Evolutionary conservation across 1,140 invertebrate species (phyloP), one percentile per base, ranked within the genome.

Genomic region (Sipha flava): DNA sequence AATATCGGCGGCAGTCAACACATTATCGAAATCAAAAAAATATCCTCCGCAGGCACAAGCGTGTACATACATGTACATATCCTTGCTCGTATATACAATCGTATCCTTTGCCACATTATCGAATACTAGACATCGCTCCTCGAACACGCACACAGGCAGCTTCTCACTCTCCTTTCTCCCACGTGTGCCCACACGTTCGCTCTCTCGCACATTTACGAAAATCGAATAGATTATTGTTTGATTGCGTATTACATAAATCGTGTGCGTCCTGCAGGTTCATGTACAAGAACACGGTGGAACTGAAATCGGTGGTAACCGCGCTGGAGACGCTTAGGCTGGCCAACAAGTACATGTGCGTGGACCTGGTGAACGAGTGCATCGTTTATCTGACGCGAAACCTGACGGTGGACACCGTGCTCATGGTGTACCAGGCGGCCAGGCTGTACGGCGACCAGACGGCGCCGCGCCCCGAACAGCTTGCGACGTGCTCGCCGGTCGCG

Each of bases 291-390:
- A 86, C 88, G 1, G 88, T 91, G 9, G 86, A 88, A 40, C 87
- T 92, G 34, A 88, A 90, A 72, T 89, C 90, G 0, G 88, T 91
- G 2, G 85, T 86, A 1, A 90, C 90, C 1, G 90, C 91, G 12
- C 84, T 92, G 21, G 86, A 87, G 9, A 90, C 91, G 0, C 86
- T 92, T 0, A 88, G 91, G 82, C 89, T 89, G 1, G 90, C 91
- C 7, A 89, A 91, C 82, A 90, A 91, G 80, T 92, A 92, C 81
- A 84, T 91, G 5, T 91, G 91, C 79, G 87, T 88, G 2, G 88
- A 87, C 40, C 85, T 93, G 12, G 88, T 89, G 18, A 85, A 87
- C 62, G 84, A 88, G 14, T 91, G 91, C 75, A 88, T 90, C 3
- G 84, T 87, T 10, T 90, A 89, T 72, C 85, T 93, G 2, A 87